Base-by-base conservation (phyloP, 2,888 invertebrate species). In the Caenorhabditis afra region DNA sequence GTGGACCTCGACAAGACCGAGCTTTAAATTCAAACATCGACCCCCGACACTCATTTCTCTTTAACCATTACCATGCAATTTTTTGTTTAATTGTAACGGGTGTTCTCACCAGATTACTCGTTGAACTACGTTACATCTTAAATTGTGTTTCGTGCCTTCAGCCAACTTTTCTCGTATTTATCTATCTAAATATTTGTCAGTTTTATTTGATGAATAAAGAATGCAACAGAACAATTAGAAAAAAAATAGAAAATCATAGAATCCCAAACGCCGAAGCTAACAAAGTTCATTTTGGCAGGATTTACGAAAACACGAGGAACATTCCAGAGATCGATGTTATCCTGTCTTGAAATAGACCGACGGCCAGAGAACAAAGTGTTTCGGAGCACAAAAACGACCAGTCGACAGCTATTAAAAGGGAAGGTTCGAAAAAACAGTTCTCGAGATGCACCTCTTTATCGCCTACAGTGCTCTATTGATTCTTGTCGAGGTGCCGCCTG, bases 1-100 rank as follows among this genome's bases (percentile, higher is more conserved):
- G 90, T 92, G 22, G 91, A 91, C 18, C 84, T 92, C 67, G 91
- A 92, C 77, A 81, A 87, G 73, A 86, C 84, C 55, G 88, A 88
- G 75, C 81, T 88, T 64, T 88, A 86, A 81, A 73, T 35, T 37
- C 18, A 12, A 5, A 39, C 47, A 39, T 39, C 47, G 55, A 70
- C 12, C 61, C 66, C 50, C 59, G 57, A 74, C 61, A 62, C 14
- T 23, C 10, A n/a, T 11, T 41, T 41, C 49, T 64, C 53, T 52
- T 41, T 66, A 29, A 65, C 23, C 64, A 76, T 7, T 29, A 7
- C 50, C 52, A 76, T 64, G 59, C 67, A 55, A 75, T 66, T 75
- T 64, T 70, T 44, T 65, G 22, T 71, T 58, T 71, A 61, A 66
- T 67, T 71, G 68, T 70, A 71, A 78, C 78, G 78, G 78, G 78